These are phyloP conservation scores for Saxidomus purpurata DNA, from an alignment of 1,140 invertebrate species.

Conservation along the genomic window DNA sequence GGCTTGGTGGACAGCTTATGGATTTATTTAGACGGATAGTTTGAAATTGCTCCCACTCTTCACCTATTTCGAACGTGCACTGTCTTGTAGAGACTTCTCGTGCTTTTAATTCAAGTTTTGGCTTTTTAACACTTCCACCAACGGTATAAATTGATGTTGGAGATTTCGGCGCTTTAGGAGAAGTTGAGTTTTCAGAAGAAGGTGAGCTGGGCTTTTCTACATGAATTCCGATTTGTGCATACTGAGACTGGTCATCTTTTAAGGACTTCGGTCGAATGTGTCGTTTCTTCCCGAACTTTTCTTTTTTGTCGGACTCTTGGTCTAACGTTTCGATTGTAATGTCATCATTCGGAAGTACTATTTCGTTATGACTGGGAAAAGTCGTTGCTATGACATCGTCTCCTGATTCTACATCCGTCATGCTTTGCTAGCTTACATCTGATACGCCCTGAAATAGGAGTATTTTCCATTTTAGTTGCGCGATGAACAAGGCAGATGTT, in stretches of 20 bases:
- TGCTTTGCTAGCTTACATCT: neutral
- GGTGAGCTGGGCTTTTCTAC: neutral
- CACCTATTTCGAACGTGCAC: constrained; percentile 64
- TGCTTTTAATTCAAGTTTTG: constrained; percentile 49
- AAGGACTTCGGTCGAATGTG: neutral
- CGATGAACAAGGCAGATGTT: neutral
- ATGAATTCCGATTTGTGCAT: constrained; percentile 14
- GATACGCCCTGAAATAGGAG: neutral
- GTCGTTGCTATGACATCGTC: constrained; percentile 10
- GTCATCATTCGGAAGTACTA: constrained; percentile 29
- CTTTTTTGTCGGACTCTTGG: neutral
- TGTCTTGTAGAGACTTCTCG: constrained; percentile 57
- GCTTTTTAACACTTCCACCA: constrained; percentile 43
- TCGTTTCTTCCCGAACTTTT: neutral
- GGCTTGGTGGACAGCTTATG: constrained; percentile 56
- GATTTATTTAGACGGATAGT: constrained; percentile 31
- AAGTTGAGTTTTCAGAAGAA: neutral
- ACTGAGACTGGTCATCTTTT: neutral
- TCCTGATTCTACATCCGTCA: neutral
- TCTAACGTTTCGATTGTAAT: constrained; percentile 29
- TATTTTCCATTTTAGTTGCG: neutral
- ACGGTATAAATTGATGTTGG: constrained; percentile 53
- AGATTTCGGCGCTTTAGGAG: neutral
- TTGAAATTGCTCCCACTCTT: constrained; percentile 64
- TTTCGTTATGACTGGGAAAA: constrained; percentile 51